Percentiles rank a stretch among this genome's conserved stretches.
phyloP scores from a whole-genome alignment of 2,797 vertebrate genomes.

The Vireo griseus region DNA sequence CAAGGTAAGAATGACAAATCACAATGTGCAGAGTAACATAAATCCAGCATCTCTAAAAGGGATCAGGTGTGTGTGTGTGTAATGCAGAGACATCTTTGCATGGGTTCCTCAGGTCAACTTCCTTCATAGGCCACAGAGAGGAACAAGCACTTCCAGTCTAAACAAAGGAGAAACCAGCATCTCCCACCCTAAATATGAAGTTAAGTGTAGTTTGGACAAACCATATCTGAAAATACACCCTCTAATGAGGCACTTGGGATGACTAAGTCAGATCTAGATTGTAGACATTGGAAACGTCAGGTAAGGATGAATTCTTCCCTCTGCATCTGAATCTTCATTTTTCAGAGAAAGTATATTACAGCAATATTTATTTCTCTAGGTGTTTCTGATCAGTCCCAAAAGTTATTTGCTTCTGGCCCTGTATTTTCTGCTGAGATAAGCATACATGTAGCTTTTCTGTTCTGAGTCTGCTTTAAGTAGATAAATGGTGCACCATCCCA shows the following conservation, averaged over 20 bases:
- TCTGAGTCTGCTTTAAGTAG: background rate
- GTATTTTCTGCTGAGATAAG: background rate
- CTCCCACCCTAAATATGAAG: background rate
- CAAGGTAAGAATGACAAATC: background rate
- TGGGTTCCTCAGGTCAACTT: background rate
- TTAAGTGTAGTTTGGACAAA: background rate
- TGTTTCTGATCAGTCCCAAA: background rate
- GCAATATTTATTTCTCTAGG: background rate
- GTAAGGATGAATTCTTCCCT: background rate
- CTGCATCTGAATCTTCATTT: background rate
- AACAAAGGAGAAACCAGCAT: background rate
- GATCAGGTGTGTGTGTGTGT: background rate
- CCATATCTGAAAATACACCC: background rate
- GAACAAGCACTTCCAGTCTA: background rate
- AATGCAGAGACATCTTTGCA: fast-evolving
- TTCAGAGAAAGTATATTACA: background rate
- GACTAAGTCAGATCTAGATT: background rate
- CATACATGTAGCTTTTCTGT: background rate
- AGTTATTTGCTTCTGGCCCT: background rate
- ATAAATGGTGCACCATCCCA: background rate
- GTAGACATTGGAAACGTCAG: background rate
- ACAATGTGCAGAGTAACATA: background rate
- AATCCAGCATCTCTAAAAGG: background rate
- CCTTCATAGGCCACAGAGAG: background rate
- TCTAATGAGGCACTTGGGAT: background rate